A percentile compares a stretch with the other conserved stretches of the same genome.
Evolutionary conservation across 1,140 invertebrate genomes (phyloP).

Genomic region (Papilio helenus): DNA sequence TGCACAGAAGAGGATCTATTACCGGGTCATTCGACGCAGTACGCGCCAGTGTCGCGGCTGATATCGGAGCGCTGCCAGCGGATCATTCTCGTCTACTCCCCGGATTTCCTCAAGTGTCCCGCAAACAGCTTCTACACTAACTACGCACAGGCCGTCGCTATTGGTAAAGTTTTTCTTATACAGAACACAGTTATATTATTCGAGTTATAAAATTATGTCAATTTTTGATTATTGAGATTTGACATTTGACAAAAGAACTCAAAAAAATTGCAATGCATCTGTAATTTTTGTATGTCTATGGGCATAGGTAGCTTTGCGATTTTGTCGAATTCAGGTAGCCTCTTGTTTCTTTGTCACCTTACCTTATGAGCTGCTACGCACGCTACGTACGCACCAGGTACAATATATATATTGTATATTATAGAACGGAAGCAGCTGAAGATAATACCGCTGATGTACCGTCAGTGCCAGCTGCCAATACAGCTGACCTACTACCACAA

Average conservation of each 20-base stretch:
- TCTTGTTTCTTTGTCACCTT: too few relatives aligned
- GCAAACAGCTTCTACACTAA: constrained; percentile 88
- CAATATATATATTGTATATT: constrained; percentile 29
- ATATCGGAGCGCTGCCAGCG: constrained; percentile 89
- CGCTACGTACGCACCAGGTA: too few relatives aligned
- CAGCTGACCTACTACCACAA: constrained; percentile 64
- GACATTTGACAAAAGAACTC: too few relatives aligned
- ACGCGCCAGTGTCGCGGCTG: constrained; percentile 87
- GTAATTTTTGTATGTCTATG: too few relatives aligned
- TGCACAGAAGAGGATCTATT: constrained; percentile 82
- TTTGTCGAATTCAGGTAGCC: too few relatives aligned
- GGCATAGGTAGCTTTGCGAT: too few relatives aligned
- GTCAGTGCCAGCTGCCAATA: constrained; percentile 56
- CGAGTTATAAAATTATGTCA: too few relatives aligned
- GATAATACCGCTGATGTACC: constrained; percentile 67
- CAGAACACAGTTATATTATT: too few relatives aligned
- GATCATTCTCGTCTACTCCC: constrained; percentile 88
- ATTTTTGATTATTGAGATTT: too few relatives aligned
- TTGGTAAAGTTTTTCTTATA: constrained; percentile 82
- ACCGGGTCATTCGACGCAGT: constrained; percentile 80
- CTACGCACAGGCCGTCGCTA: constrained; percentile 88
- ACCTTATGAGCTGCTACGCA: too few relatives aligned
- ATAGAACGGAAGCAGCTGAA: constrained; percentile 60
- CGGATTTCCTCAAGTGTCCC: constrained; percentile 87
- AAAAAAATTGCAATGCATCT: too few relatives aligned